phyloP scores from a whole-genome alignment of 2,888 invertebrate species.

The Parelbella ahira region DNA sequence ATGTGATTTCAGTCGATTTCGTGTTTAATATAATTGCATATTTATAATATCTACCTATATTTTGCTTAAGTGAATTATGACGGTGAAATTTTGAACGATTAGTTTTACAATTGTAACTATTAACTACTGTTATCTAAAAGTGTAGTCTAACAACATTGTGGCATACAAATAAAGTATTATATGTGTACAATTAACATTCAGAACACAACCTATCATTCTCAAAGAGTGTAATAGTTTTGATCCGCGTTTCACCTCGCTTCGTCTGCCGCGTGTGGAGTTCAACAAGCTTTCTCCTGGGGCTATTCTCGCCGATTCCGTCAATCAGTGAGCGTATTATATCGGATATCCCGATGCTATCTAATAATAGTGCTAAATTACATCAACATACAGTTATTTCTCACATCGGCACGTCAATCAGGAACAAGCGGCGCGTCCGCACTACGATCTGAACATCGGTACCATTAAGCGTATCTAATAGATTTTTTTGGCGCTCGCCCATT shows the following conservation, averaged over 20 bases:
- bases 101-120: too few relatives aligned
- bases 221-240: neutral
- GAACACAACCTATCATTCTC: constrained; percentile 3
- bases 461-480: constrained; percentile 78
- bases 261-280: neutral
- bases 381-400: constrained; percentile 31
- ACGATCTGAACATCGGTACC: constrained; percentile 53
- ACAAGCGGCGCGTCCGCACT: constrained; percentile 51
- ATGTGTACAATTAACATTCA: too few relatives aligned
- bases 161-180: too few relatives aligned
- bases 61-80: too few relatives aligned
- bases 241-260: constrained; percentile 4
- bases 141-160: too few relatives aligned
- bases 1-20: constrained; percentile 43
- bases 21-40: constrained; percentile 31
- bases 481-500: constrained; percentile 73
- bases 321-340: constrained; percentile 20
- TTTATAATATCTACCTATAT: neutral
- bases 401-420: constrained; percentile 47
- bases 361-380: constrained; percentile 32
- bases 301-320: constrained; percentile 22
- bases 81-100: too few relatives aligned
- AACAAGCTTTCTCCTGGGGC: constrained; percentile 22
- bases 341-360: constrained; percentile 18
- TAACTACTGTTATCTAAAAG: too few relatives aligned